phyloP scores from a whole-genome alignment of 2,888 invertebrate species.

The Diaphora mendica region DNA sequence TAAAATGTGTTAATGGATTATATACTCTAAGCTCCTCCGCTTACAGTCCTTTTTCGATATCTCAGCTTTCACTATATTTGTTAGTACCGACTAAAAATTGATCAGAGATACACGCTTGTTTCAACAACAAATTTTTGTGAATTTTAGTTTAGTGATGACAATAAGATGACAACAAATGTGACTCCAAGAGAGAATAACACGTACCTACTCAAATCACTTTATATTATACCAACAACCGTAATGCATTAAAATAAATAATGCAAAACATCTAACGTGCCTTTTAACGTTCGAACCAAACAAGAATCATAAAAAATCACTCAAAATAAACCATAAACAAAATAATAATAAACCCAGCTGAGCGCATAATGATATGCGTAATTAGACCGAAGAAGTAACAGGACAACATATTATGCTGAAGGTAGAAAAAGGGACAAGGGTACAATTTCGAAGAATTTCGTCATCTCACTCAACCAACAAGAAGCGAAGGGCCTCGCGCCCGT shows the following conservation, averaged over 20 bases:
- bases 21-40: too few relatives aligned
- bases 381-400: conserved; percentile 84
- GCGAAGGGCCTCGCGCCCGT: conserved; percentile 22
- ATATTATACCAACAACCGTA: not conserved
- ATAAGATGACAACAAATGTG: too few relatives aligned
- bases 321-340: conserved; percentile 1
- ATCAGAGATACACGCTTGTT: too few relatives aligned
- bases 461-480: conserved; percentile 26
- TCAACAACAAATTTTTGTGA: too few relatives aligned
- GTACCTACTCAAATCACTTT: not conserved
- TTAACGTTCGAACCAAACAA: not conserved
- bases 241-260: not conserved
- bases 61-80: too few relatives aligned
- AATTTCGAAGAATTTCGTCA: conserved; percentile 38
- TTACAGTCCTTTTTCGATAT: too few relatives aligned
- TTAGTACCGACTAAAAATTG: too few relatives aligned
- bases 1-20: too few relatives aligned
- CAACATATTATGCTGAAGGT: conserved; percentile 68
- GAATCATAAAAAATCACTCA: not conserved
- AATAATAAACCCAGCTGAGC: conserved; percentile 29
- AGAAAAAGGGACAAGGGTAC: conserved; percentile 54
- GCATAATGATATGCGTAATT: conserved; percentile 86
- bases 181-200: not conserved
- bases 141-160: too few relatives aligned
- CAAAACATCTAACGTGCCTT: not conserved